These are phyloP conservation scores for Euthynnus affinis DNA, from an alignment of 2,797 vertebrate genomes.

Conservation along the genomic window DNA sequence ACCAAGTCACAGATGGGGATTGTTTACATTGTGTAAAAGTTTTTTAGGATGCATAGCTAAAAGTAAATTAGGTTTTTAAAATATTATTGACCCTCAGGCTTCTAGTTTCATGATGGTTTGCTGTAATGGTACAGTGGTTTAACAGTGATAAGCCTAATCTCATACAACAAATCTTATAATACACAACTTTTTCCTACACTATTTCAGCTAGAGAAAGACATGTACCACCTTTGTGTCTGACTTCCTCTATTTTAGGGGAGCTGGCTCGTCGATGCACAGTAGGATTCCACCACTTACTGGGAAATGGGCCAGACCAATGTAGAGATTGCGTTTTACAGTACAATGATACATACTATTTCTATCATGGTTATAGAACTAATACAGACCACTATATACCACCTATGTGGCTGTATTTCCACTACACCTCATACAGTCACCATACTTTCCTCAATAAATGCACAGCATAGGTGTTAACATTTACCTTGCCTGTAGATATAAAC, in stretches of 20 bases:
- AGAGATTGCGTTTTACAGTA: background rate
- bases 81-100: no score
- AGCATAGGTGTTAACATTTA: background rate
- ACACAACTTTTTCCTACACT: no score
- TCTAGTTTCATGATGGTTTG: no score
- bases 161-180: no score
- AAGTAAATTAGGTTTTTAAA: no score
- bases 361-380: conserved; percentile 1
- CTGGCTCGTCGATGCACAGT: background rate
- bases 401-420: background rate
- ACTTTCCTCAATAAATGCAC: background rate
- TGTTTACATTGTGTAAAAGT: no score
- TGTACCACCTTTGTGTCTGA: background rate
- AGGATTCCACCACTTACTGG: background rate
- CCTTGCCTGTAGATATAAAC: background rate
- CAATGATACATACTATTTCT: background rate
- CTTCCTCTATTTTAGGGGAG: background rate
- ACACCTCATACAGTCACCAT: background rate
- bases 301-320: background rate
- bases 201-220: no score
- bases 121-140: no score
- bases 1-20: no score
- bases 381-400: background rate
- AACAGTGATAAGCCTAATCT: background rate
- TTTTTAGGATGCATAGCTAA: no score